Evolutionary conservation across 2,113 vertebrate genomes (phyloP).

Genomic region (Petromus typicus): DNA sequence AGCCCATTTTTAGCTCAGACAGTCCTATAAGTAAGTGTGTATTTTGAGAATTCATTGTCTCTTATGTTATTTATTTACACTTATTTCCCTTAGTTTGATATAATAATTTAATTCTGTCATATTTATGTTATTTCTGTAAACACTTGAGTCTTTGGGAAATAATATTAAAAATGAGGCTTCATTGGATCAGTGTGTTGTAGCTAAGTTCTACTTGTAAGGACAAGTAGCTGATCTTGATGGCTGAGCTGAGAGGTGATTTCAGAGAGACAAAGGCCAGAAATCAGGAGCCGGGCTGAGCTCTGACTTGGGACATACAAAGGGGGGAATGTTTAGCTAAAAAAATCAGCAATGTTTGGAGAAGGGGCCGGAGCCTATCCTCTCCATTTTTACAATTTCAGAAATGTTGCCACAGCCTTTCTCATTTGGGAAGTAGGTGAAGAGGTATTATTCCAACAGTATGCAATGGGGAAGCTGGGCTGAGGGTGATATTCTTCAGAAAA

Average conservation of each 20-base stretch:
- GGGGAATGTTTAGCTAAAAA: background rate
- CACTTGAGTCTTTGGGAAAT: background rate
- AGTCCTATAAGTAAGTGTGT: background rate
- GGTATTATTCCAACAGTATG: background rate
- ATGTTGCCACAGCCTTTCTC: background rate
- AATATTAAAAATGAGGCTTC: background rate
- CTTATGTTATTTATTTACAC: background rate
- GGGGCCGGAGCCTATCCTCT: background rate
- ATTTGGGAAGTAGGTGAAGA: slow-evolving; percentile 35
- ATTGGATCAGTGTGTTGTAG: background rate
- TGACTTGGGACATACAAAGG: background rate
- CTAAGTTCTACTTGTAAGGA: background rate
- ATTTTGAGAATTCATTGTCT: background rate
- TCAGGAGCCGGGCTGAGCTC: background rate
- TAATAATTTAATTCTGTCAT: background rate
- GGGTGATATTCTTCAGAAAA: slow-evolving; percentile 66
- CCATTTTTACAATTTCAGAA: background rate
- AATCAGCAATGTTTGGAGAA: background rate
- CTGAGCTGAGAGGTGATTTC: background rate
- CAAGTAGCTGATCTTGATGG: background rate
- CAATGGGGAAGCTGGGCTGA: slow-evolving; percentile 53
- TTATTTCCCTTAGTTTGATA: too few species aligned
- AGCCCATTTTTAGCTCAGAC: background rate
- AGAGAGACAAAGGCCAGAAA: background rate
- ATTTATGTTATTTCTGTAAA: slow-evolving; percentile 25